Evolutionary conservation across 2,113 vertebrate species (phyloP).

Genomic region (Myotis davidii): DNA sequence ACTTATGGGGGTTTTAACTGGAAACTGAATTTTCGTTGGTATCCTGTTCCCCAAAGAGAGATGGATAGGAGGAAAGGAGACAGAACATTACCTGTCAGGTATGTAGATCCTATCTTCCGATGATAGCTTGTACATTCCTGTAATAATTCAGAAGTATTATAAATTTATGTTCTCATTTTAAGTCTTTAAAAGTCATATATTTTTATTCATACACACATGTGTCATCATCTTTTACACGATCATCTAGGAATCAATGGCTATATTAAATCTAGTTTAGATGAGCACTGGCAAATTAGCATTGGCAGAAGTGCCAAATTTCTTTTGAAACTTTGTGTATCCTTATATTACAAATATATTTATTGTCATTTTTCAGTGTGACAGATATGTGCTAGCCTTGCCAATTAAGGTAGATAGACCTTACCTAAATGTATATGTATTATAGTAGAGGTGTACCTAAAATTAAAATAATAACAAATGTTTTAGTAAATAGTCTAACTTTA

Average conservation of each 20-base stretch:
- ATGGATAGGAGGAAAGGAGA: conserved; percentile 99
- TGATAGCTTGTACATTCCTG: not conserved
- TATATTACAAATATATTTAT: conserved; percentile 13
- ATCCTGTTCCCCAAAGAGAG: conserved; percentile 97
- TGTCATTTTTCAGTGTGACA: not conserved
- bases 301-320: not conserved
- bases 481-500: conserved; percentile 5
- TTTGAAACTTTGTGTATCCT: not conserved
- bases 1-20: conserved; percentile 99
- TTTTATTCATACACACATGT: not conserved
- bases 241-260: not conserved
- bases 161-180: not conserved
- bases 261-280: conserved; percentile 18
- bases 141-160: not conserved
- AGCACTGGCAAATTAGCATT: not conserved
- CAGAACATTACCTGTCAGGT: conserved; percentile 96
- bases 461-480: conserved; percentile 3
- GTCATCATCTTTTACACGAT: not conserved
- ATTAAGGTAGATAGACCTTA: not conserved
- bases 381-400: not conserved
- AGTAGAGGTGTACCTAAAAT: not conserved
- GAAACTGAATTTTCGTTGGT: conserved; percentile 99
- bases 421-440: not conserved
- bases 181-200: not conserved
- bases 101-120: conserved; percentile 36